Percentiles rank a stretch among this genome's conserved stretches.
Evolutionary conservation across 2,888 invertebrate genomes (phyloP).

Genomic region (Lasioglossum vierecki): DNA sequence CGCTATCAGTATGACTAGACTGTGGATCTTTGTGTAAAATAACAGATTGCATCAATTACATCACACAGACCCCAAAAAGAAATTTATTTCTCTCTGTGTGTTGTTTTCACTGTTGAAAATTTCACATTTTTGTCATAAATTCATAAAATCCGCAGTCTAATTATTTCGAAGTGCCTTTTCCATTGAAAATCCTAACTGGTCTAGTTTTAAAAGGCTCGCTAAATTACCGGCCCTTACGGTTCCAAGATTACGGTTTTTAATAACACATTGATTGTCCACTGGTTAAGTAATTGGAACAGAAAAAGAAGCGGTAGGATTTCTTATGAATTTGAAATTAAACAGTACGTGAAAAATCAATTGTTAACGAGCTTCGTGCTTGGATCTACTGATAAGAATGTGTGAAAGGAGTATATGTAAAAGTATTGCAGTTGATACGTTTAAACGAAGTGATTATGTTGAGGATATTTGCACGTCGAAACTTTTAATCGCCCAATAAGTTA

Average conservation of each 20-base stretch:
- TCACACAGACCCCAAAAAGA: not conserved
- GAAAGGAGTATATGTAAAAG: not conserved
- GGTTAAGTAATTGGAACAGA: not conserved
- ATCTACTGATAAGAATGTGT: not conserved
- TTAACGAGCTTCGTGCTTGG: not conserved
- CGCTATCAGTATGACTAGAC: not conserved
- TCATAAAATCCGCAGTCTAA: not conserved
- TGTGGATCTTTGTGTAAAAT: not conserved
- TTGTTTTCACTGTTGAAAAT: not conserved
- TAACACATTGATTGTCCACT: not conserved
- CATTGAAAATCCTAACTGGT: not conserved
- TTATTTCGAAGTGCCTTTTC: slow-evolving; percentile 10
- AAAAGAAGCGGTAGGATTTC: not conserved
- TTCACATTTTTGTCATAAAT: not conserved
- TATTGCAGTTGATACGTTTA: slow-evolving; percentile 23
- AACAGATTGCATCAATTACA: not conserved
- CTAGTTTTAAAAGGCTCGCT: not conserved
- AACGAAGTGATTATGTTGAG: slow-evolving; percentile 19
- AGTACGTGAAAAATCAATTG: not conserved
- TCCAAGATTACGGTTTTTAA: slow-evolving; percentile 14
- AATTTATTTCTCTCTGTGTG: not conserved
- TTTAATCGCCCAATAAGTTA: slow-evolving; percentile 2
- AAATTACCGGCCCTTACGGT: not conserved
- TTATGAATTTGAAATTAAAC: not conserved
- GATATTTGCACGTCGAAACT: slow-evolving; percentile 6